These are phyloP conservation scores for Ibidorhyncha struthersii DNA, from an alignment of 2,113 vertebrate species.

Conservation along the genomic window DNA sequence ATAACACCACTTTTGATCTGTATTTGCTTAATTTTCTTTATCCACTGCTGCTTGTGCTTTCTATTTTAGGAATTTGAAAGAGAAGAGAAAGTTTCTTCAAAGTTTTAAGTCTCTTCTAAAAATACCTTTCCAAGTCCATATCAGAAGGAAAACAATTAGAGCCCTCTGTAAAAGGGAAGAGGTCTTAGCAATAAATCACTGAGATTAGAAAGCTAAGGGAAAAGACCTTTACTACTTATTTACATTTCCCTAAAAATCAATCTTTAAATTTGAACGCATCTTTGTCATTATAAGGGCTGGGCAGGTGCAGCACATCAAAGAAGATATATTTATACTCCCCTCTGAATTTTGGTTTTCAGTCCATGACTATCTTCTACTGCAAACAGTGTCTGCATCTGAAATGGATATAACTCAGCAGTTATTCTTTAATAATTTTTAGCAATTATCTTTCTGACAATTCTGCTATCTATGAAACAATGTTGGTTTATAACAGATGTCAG, in stretches of 20 bases:
- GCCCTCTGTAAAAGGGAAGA: neutral
- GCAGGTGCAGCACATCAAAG: neutral
- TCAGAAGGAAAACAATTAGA: neutral
- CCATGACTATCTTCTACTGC: neutral
- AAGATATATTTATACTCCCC: neutral
- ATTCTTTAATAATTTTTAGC: neutral
- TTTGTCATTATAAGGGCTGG: neutral
- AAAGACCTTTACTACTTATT: conserved; percentile 26
- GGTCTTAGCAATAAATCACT: conserved; percentile 8
- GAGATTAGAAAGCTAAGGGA: neutral
- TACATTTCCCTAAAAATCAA: conserved; percentile 21
- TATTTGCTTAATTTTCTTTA: neutral
- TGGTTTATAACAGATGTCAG: neutral
- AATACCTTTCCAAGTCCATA: neutral
- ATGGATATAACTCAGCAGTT: neutral
- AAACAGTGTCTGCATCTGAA: neutral
- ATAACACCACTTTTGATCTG: neutral
- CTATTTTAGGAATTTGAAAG: neutral
- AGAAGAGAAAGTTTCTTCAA: neutral
- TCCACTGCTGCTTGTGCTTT: neutral
- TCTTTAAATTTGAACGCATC: neutral
- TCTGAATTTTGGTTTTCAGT: neutral
- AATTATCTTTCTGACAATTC: neutral
- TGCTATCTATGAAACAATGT: neutral
- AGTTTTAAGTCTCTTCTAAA: neutral